phyloP scores from a whole-genome alignment of 2,797 vertebrate species.

The Gymnocypris eckloni region DNA sequence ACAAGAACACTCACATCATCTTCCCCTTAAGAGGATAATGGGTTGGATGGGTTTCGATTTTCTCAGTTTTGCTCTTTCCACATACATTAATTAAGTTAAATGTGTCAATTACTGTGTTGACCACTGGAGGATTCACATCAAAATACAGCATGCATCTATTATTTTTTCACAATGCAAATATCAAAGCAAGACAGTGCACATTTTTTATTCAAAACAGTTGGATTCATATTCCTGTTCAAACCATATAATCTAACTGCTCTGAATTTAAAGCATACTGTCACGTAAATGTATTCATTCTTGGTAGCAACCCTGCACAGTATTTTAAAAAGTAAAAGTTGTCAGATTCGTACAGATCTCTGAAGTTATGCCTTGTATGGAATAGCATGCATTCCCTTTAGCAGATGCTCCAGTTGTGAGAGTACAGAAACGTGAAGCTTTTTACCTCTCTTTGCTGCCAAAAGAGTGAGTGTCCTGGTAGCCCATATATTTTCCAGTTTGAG shows the following conservation, averaged over 20 bases:
- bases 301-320: background rate
- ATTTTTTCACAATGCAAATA: background rate
- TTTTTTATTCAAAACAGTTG: background rate
- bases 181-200: background rate
- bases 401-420: constrained; percentile 12
- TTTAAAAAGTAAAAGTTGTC: constrained; percentile 32
- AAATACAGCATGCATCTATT: constrained; percentile 1
- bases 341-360: background rate
- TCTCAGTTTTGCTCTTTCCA: constrained; percentile 28
- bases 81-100: constrained; percentile 24
- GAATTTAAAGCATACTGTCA: background rate
- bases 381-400: background rate
- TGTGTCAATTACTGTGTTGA: constrained; percentile 1
- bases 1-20: constrained; percentile 4
- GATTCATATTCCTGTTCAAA: background rate
- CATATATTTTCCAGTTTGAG: constrained; percentile 43
- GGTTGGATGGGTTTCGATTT: constrained; percentile 32
- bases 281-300: background rate
- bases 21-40: constrained; percentile 32
- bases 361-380: background rate
- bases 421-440: constrained; percentile 20
- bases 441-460: constrained; percentile 31
- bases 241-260: background rate
- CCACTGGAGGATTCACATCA: background rate
- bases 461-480: constrained; percentile 45